Percentiles rank a stretch among this genome's conserved stretches.
These are phyloP conservation scores for Potamarius usumacintae DNA, from an alignment of 2,113 vertebrate genomes.

Conservation along the genomic window DNA sequence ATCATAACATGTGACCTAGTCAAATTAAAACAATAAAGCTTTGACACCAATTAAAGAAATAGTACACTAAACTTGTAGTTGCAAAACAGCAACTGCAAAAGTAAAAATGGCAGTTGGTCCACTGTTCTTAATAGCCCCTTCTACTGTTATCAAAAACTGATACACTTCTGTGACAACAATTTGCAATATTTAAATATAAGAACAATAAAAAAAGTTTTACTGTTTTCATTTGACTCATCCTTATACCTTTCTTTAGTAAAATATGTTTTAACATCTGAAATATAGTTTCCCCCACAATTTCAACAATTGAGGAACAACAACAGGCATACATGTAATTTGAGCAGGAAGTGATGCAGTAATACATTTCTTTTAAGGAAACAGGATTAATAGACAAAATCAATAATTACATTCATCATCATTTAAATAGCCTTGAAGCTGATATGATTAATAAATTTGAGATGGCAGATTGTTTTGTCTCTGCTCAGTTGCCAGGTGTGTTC, in stretches of 20 bases:
- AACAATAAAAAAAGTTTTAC: background rate
- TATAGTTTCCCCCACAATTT: background rate
- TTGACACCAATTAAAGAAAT: background rate
- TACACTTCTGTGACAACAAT: background rate
- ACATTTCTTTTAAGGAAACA: background rate
- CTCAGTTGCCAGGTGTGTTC: background rate
- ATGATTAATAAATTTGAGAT: background rate
- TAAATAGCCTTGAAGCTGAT: background rate
- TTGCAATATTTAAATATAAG: background rate
- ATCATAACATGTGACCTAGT: background rate
- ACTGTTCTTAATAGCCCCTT: background rate
- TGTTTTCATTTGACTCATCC: background rate
- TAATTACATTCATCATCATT: background rate
- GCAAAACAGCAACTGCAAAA: background rate
- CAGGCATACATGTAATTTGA: background rate
- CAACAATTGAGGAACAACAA: background rate
- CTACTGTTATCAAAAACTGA: background rate
- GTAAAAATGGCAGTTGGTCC: background rate
- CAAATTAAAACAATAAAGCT: background rate
- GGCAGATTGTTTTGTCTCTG: background rate
- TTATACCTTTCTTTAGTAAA: background rate
- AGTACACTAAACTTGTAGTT: background rate
- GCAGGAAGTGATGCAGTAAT: background rate
- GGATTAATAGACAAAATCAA: background rate
- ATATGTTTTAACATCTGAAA: background rate